Evolutionary conservation across 2,797 vertebrate genomes (phyloP).

Genomic region (Pseudotriccus pelzelni): DNA sequence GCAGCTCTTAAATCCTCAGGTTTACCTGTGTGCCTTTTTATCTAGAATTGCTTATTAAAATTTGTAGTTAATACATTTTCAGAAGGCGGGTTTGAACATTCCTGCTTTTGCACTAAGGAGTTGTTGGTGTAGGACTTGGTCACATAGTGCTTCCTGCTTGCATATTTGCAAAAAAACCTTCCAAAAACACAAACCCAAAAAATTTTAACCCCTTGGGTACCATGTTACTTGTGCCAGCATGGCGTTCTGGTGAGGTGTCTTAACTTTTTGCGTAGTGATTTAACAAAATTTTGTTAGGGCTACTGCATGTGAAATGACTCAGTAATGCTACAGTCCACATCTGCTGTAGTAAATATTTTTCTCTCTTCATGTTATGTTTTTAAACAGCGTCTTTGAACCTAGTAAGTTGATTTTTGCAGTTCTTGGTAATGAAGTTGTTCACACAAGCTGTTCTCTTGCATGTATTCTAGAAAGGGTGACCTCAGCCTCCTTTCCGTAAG

Average conservation of each 20-base stretch:
- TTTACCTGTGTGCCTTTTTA: background rate
- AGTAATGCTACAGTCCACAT: background rate
- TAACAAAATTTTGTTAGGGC: background rate
- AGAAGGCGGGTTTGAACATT: background rate
- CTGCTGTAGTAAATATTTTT: background rate
- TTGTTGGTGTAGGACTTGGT: background rate
- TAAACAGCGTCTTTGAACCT: background rate
- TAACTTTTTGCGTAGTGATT: background rate
- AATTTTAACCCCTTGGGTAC: background rate
- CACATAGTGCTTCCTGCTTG: background rate
- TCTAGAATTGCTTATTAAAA: background rate
- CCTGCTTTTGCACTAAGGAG: background rate
- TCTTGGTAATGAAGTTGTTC: background rate
- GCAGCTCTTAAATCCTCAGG: background rate
- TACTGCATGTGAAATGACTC: background rate
- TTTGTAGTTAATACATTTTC: background rate
- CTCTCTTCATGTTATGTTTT: background rate
- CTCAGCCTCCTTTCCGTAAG: fast-evolving
- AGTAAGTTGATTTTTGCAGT: background rate
- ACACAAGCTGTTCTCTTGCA: background rate
- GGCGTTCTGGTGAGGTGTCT: background rate
- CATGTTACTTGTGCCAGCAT: background rate
- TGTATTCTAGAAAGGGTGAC: background rate
- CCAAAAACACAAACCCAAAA: background rate
- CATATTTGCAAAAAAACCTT: background rate